phyloP scores from a whole-genome alignment of 2,888 invertebrate species.

The Rotaria macrura region DNA sequence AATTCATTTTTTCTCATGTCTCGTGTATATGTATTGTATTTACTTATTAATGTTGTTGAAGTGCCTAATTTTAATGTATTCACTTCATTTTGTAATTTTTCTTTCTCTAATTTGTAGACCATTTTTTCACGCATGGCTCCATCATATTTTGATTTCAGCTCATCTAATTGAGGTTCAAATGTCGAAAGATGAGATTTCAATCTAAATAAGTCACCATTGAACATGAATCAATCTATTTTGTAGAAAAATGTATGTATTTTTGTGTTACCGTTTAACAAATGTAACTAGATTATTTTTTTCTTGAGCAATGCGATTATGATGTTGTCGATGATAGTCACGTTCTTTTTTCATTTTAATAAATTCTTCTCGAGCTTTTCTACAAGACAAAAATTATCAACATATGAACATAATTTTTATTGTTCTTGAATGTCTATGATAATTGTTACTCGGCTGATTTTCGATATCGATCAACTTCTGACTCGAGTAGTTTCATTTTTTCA shows the following conservation, averaged over 20 bases:
- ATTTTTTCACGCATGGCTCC: slow-evolving; percentile 50
- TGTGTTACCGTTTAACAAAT: slow-evolving; percentile 43
- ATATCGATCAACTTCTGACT: slow-evolving; percentile 44
- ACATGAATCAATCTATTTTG: slow-evolving; percentile 34
- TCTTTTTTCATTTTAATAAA: slow-evolving; percentile 49
- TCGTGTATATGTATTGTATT: background rate
- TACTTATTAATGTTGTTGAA: background rate
- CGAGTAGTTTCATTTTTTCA: slow-evolving; percentile 44
- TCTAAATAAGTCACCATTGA: slow-evolving; percentile 37
- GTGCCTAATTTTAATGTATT: slow-evolving; percentile 23
- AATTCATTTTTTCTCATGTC: background rate
- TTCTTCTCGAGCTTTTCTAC: slow-evolving; percentile 48
- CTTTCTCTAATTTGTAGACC: slow-evolving; percentile 47
- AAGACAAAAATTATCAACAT: background rate
- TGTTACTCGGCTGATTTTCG: slow-evolving; percentile 47
- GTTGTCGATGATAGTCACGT: slow-evolving; percentile 50
- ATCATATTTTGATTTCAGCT: slow-evolving; percentile 48
- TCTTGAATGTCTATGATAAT: slow-evolving; percentile 30
- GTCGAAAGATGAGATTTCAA: slow-evolving; percentile 47
- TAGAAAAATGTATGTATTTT: too few species aligned
- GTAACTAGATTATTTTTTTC: slow-evolving; percentile 49
- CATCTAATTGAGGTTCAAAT: slow-evolving; percentile 47
- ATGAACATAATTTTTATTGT: too few species aligned
- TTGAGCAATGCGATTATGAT: slow-evolving; percentile 49
- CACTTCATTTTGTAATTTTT: slow-evolving; percentile 41